These are phyloP conservation scores for Polydesmus complanatus DNA, from an alignment of 2,888 invertebrate genomes.

Conservation along the genomic window DNA sequence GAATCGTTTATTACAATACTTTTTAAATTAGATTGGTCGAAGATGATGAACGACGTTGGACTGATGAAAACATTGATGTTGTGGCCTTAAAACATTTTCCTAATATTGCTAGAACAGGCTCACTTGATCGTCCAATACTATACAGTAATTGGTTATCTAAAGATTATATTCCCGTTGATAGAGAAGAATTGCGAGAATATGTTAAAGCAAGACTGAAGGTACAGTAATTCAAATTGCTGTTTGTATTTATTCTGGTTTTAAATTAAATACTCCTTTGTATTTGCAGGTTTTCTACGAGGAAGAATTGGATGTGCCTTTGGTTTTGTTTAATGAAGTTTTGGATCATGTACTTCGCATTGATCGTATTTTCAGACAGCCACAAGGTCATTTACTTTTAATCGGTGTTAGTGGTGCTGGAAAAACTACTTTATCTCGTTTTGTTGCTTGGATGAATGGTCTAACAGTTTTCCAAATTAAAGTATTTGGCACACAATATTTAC, in stretches of 20 bases:
- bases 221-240: constrained; percentile 19
- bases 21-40: constrained; percentile 51
- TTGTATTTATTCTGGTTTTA: background rate
- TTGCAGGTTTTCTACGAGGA: constrained; percentile 90
- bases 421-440: constrained; percentile 95
- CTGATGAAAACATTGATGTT: constrained; percentile 89
- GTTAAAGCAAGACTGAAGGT: constrained; percentile 91
- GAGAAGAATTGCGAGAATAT: constrained; percentile 89
- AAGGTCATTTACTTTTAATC: constrained; percentile 92
- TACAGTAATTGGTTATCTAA: constrained; percentile 99
- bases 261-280: constrained; percentile 9
- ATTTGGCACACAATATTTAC: constrained; percentile 6
- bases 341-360: constrained; percentile 98
- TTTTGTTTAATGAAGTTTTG: constrained; percentile 95
- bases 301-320: constrained; percentile 93
- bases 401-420: constrained; percentile 99
- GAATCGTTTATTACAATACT: background rate
- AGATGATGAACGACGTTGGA: constrained; percentile 89
- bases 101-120: constrained; percentile 64
- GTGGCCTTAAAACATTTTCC: constrained; percentile 92
- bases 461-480: constrained; percentile 98
- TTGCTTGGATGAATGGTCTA: constrained; percentile 99
- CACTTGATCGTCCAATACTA: constrained; percentile 83
- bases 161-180: constrained; percentile 90
- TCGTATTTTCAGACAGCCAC: constrained; percentile 96